phyloP scores from a whole-genome alignment of 1,140 invertebrate species.

The Heliconius eleuchia region DNA sequence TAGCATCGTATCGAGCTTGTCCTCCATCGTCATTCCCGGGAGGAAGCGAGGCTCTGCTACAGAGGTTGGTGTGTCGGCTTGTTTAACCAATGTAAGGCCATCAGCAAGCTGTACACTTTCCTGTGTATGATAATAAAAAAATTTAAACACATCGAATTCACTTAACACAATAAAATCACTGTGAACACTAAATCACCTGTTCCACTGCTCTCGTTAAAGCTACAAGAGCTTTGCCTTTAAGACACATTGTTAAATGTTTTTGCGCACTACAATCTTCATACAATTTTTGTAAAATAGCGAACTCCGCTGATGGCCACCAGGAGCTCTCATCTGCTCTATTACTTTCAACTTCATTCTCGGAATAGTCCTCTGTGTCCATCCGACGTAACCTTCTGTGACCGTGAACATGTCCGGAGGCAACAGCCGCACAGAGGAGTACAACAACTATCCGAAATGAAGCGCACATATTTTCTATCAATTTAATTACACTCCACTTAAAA shows the following conservation, averaged over 20 bases:
- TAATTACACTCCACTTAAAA: slow-evolving; percentile 64
- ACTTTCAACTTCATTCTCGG: slow-evolving; percentile 76
- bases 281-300: slow-evolving; percentile 80
- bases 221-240: slow-evolving; percentile 82
- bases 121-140: slow-evolving; percentile 62
- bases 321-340: slow-evolving; percentile 76
- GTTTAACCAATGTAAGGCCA: slow-evolving; percentile 82
- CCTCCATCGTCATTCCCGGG: slow-evolving; percentile 76
- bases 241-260: slow-evolving; percentile 81
- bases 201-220: slow-evolving; percentile 81
- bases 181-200: slow-evolving; percentile 66
- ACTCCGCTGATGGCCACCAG: slow-evolving; percentile 80
- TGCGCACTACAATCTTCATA: slow-evolving; percentile 83
- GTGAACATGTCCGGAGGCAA: slow-evolving; percentile 68
- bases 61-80: slow-evolving; percentile 75
- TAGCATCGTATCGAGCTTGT: slow-evolving; percentile 75
- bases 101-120: slow-evolving; percentile 82
- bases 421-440: slow-evolving; percentile 65
- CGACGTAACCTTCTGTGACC: slow-evolving; percentile 69
- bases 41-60: slow-evolving; percentile 76
- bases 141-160: slow-evolving; percentile 35
- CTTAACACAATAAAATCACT: slow-evolving; percentile 44
- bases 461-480: slow-evolving; percentile 68
- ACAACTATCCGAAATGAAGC: slow-evolving; percentile 72
- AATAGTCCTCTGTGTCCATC: slow-evolving; percentile 67